These are phyloP conservation scores for human DNA, from an alignment of 2,113 vertebrate species.

Conservation along the genomic window GRCh38 chr22:19087001-19087500, in stretches of 20 bases:
- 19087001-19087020: not conserved
- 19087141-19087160: not conserved
- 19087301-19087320: not conserved
- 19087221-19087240: not conserved
- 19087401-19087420: no score
- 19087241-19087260: not conserved
- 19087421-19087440: no score
- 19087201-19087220: not conserved
- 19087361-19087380: not conserved
- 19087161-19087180: not conserved
- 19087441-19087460: no score
- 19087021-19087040: not conserved
- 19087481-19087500: no score
- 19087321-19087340: not conserved
- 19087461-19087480: no score
- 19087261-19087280: not conserved
- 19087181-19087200: not conserved
- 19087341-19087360: not conserved
- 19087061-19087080: not conserved
- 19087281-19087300: not conserved
- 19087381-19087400: not conserved
- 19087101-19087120: not conserved
- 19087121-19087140: not conserved
- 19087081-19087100: not conserved
- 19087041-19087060: not conserved